Conservation (phyloP, 2,888 invertebrate genomes). For the Pseudoips prasinana region DNA sequence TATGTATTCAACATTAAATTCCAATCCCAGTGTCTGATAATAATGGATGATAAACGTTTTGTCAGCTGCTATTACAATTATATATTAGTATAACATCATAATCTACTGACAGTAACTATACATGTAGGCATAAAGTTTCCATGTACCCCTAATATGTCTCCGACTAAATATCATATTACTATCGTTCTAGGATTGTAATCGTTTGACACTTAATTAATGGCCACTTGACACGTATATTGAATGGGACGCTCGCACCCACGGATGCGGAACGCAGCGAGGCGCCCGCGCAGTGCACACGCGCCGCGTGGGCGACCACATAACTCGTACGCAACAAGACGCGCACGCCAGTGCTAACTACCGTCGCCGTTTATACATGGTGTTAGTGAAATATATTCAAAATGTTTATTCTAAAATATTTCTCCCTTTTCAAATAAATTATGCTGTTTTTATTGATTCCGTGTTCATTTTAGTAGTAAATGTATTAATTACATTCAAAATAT, state of each 20-base stretch:
- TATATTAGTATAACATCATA: no score
- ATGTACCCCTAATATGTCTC: not conserved
- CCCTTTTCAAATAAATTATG: no score
- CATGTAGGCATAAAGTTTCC: no score
- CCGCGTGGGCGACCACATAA: constrained; percentile 67
- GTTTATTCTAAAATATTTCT: constrained; percentile 1
- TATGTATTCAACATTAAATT: no score
- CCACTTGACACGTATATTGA: constrained; percentile 39
- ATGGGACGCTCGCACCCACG: constrained; percentile 28
- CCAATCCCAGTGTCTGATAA: no score
- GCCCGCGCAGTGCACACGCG: constrained; percentile 35
- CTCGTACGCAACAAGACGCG: constrained; percentile 74
- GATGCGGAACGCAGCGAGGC: constrained; percentile 35
- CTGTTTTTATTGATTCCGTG: no score
- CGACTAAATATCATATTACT: constrained; percentile 19
- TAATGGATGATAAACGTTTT: no score
- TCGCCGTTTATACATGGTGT: constrained; percentile 51
- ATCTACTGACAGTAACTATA: no score
- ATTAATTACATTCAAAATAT: no score
- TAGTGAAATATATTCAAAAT: constrained; percentile 1
- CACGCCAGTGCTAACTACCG: constrained; percentile 72
- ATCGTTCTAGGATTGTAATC: constrained; percentile 26
- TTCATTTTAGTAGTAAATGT: no score
- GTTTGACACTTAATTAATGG: constrained; percentile 37
- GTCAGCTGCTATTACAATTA: no score